Conservation (phyloP, 2,113 vertebrate genomes). For the Ictalurus punctatus region DNA sequence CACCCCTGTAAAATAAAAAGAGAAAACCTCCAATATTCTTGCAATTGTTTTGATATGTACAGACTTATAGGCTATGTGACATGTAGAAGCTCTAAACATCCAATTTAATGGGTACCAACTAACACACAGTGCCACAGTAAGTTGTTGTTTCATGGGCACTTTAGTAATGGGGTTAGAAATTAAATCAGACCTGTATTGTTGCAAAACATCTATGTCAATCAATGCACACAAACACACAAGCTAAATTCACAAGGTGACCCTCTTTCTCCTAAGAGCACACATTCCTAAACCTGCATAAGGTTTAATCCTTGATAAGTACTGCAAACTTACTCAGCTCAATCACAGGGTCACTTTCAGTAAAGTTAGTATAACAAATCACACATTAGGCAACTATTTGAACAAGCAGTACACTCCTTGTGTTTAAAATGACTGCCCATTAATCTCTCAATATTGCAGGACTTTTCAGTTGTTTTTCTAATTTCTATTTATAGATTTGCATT, state of each 20-base stretch:
- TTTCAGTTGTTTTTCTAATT: neutral
- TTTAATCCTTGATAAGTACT: constrained; percentile 40
- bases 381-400: neutral
- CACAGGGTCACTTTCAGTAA: constrained; percentile 39
- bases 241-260: constrained; percentile 51
- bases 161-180: neutral
- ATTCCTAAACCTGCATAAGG: neutral
- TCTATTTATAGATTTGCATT: neutral
- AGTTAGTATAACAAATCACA: constrained; percentile 3
- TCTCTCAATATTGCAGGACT: neutral
- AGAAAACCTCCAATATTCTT: neutral
- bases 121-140: neutral
- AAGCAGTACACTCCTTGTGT: neutral
- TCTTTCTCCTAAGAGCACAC: neutral
- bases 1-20: too few species aligned
- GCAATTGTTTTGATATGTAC: neutral
- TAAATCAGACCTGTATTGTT: neutral
- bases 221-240: neutral
- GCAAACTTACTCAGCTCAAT: constrained; percentile 35
- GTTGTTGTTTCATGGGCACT: neutral
- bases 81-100: neutral
- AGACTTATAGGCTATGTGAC: neutral
- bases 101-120: neutral
- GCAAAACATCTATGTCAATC: neutral
- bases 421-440: neutral